Evolutionary conservation across 2,888 invertebrate genomes (phyloP), one percentile per base, ranked within the genome.

Genomic region (Taphrorychus bicolor): DNA sequence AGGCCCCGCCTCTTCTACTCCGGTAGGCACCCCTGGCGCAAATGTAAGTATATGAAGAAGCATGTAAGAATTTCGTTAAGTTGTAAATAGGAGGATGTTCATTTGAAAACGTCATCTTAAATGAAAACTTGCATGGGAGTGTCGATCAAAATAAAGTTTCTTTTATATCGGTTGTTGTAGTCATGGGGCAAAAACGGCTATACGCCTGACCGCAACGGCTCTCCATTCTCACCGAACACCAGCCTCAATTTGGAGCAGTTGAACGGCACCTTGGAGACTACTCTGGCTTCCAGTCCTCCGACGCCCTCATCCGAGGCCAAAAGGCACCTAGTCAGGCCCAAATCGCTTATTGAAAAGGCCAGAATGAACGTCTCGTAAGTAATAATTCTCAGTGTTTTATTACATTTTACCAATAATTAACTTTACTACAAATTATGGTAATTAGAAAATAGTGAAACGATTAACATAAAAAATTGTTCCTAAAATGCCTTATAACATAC

Each of bases 281-380:
- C 90, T 14, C 83, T 99, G 72, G 93, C 95, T 1, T 91, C 93
- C 78, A 96, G 95, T 73, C 97, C 98, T 0, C 83, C 90, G 11
- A 87, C 91, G 48, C 90, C 93, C 0, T 90, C 91, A 75, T 89
- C 89, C 51, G 96, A 96, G 78, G 91, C 92, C 0, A 87, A 91
- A 63, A 88, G 89, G 54, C 88, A 90, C 11, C 84, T 95, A 23
- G 84, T 97, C 60, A 87, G 92, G 67, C 97, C 97, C 17, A 95
- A 93, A 79, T 91, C 92, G 45, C 86, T 95, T 48, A 87, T 94
- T 70, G 97, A 98, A 82, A 90, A 93, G 72, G 97, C 97, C 0
- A 89, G 97, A 67, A 92, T 97, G 87, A 98, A 95, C 84, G 94
- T 95, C 59, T 94, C 92, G 88, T 91, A 79, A 85, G 89, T 84